Evolutionary conservation across 2,888 invertebrate species (phyloP).

Genomic region (Sminthurides aquaticus): DNA sequence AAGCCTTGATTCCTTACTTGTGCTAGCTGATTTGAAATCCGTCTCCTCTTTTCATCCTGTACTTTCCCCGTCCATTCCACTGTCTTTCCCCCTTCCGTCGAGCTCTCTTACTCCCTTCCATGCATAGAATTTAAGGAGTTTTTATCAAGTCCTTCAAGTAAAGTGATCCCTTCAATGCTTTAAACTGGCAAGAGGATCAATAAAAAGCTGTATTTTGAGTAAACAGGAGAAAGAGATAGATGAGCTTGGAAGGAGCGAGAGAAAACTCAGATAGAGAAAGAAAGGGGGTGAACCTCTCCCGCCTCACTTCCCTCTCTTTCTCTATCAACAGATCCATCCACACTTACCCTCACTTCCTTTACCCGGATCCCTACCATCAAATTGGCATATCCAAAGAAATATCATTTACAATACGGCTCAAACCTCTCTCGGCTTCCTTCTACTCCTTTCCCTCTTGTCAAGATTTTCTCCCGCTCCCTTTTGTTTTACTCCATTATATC

Average conservation of each 20-base stretch:
- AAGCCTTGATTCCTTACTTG: no score
- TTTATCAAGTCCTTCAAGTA: conserved; percentile 33
- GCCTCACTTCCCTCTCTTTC: background rate
- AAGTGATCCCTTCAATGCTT: conserved; percentile 44
- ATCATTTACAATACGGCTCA: no score
- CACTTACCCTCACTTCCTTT: background rate
- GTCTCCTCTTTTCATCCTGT: no score
- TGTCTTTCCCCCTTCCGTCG: no score
- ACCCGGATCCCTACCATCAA: background rate
- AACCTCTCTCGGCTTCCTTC: no score
- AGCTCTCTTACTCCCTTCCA: no score
- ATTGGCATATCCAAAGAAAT: background rate
- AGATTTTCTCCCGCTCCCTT: no score
- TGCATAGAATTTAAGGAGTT: conserved; percentile 23
- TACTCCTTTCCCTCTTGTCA: no score
- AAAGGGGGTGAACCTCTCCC: conserved; percentile 1
- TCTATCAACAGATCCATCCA: background rate
- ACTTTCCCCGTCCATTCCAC: no score
- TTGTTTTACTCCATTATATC: no score
- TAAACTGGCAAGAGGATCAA: conserved; percentile 37
- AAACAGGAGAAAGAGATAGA: conserved; percentile 37
- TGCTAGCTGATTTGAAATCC: no score
- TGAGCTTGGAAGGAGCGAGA: background rate
- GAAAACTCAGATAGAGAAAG: conserved; percentile 1
- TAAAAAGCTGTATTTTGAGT: conserved; percentile 43